A percentile compares a stretch with the other conserved stretches of the same genome.
Conservation (phyloP, 2,888 invertebrate genomes). For the Megastigmus dorsalis region DNA sequence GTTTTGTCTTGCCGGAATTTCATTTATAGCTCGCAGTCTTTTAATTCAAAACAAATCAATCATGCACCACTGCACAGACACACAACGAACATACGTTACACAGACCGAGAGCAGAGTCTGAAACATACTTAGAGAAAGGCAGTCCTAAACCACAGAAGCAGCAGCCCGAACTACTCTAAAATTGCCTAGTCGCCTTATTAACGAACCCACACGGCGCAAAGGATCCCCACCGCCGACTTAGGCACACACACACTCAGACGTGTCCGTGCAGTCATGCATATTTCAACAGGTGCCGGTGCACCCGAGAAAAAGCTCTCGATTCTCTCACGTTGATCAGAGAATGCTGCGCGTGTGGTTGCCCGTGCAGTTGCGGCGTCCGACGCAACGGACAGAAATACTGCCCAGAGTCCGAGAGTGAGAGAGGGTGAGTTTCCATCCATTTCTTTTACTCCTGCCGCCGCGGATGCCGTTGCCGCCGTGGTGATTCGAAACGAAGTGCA, state of each 20-base stretch:
- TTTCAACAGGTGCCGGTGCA: constrained; percentile 17
- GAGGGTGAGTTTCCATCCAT: constrained; percentile 1
- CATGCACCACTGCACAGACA: too few species aligned
- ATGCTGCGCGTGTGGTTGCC: too few species aligned
- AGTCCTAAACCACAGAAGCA: too few species aligned
- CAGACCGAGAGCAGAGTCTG: too few species aligned
- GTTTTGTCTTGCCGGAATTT: too few species aligned
- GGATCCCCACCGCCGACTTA: neutral
- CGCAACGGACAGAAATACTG: neutral
- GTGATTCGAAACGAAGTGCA: constrained; percentile 1
- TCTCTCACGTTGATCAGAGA: neutral
- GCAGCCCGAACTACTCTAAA: constrained; percentile 17
- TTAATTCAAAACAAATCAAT: too few species aligned
- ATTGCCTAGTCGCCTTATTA: constrained; percentile 25
- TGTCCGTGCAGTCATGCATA: constrained; percentile 42
- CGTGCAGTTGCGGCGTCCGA: constrained; percentile 6
- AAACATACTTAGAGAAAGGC: too few species aligned
- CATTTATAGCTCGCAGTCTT: too few species aligned
- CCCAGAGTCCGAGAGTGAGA: too few species aligned
- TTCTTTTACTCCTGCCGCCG: neutral
- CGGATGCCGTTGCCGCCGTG: neutral
- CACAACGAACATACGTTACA: too few species aligned
- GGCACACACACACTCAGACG: too few species aligned
- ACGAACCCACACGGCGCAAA: neutral
- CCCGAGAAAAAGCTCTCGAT: constrained; percentile 30